Percentiles rank a stretch among this genome's conserved stretches.
These are phyloP conservation scores for Zaprionus taronus DNA, from an alignment of 1,140 invertebrate species.

Conservation along the genomic window DNA sequence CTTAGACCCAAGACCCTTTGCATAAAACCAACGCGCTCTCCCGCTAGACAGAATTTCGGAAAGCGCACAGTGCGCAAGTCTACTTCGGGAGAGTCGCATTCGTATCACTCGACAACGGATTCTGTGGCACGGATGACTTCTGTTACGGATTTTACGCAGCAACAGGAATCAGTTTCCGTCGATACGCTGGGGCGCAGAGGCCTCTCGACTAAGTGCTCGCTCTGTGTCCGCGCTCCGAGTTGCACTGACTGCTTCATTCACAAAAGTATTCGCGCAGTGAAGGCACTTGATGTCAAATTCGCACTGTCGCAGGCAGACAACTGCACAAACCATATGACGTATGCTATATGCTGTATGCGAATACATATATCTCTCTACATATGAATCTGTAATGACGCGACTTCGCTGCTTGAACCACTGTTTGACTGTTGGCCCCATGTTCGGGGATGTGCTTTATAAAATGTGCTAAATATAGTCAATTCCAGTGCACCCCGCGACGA, in stretches of 20 bases:
- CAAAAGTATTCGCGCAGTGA: slow-evolving; percentile 9
- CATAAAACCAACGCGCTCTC: not conserved
- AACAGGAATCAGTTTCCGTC: slow-evolving; percentile 73
- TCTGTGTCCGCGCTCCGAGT: not conserved
- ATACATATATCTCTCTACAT: not conserved
- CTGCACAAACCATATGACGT: not conserved
- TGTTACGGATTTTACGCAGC: slow-evolving; percentile 39
- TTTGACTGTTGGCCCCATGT: not conserved
- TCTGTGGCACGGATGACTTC: slow-evolving; percentile 22
- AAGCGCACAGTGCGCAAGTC: slow-evolving; percentile 59
- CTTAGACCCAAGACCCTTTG: slow-evolving; percentile 16
- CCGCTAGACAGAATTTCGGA: slow-evolving; percentile 31
- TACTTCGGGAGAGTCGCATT: not conserved
- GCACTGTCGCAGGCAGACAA: slow-evolving; percentile 9
- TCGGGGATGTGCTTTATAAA: not conserved
- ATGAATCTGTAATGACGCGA: slow-evolving; percentile 4
- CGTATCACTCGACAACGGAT: slow-evolving; percentile 34
- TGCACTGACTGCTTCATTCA: slow-evolving; percentile 18
- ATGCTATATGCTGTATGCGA: not conserved
- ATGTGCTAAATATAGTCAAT: slow-evolving; percentile 1
- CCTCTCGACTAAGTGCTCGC: not conserved
- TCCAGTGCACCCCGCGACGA: not conserved
- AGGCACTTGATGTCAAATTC: slow-evolving; percentile 8
- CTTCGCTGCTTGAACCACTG: not conserved
- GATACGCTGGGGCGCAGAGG: slow-evolving; percentile 47